Conservation (phyloP, 1,140 invertebrate species). For the Agrypnia vestita region DNA sequence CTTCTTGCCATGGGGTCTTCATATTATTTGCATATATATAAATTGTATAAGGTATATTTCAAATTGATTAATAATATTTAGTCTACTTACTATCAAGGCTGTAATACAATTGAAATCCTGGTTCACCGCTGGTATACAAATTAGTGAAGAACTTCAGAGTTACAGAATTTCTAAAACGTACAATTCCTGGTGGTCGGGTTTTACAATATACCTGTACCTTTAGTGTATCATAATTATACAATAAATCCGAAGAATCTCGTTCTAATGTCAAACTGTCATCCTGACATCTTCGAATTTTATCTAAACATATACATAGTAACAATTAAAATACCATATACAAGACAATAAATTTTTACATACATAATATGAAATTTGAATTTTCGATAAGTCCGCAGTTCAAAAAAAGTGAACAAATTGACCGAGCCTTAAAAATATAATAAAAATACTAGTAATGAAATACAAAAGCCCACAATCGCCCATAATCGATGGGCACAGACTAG, state of each 20-base stretch:
- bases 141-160: constrained; percentile 66
- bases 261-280: constrained; percentile 75
- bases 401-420: too few species aligned
- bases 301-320: constrained; percentile 13
- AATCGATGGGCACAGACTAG: too few species aligned
- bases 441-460: constrained; percentile 22
- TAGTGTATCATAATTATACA: neutral
- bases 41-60: neutral
- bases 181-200: constrained; percentile 62
- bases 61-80: neutral
- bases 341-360: neutral
- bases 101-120: constrained; percentile 69
- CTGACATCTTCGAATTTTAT: constrained; percentile 58
- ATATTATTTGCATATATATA: neutral
- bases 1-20: too few species aligned
- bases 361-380: neutral
- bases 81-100: constrained; percentile 61
- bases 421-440: neutral
- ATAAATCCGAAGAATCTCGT: neutral
- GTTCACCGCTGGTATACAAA: constrained; percentile 62
- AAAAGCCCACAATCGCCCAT: too few species aligned
- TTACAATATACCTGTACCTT: constrained; percentile 64
- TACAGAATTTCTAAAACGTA: constrained; percentile 62
- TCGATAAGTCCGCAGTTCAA: neutral
- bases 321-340: neutral